Evolutionary conservation across 2,113 vertebrate species (phyloP).

Genomic region (Myotis lucifugus): DNA sequence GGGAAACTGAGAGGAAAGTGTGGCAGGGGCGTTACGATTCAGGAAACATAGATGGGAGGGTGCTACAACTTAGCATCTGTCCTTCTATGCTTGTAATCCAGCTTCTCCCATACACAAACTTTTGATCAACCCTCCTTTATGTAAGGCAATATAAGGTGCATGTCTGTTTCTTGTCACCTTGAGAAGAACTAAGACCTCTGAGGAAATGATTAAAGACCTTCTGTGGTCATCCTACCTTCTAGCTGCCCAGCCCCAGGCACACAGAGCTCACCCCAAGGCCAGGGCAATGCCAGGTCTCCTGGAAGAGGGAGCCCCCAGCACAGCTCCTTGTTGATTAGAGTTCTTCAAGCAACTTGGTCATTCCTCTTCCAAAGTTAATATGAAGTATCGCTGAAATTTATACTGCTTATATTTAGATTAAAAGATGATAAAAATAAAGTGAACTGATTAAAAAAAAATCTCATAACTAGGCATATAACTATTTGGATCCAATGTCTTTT

Average conservation of each 20-base stretch:
- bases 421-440: not conserved
- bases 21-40: not conserved
- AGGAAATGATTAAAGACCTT: constrained; percentile 69
- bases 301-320: constrained; percentile 21
- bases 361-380: not conserved
- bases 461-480: not conserved
- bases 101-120: constrained; percentile 43
- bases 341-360: not conserved
- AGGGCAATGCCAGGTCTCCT: not conserved
- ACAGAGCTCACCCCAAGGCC: not conserved
- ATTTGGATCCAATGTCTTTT: not conserved
- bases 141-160: constrained; percentile 59
- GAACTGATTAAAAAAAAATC: not conserved
- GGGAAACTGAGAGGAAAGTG: not conserved
- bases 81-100: constrained; percentile 51
- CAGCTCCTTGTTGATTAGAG: not conserved
- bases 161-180: constrained; percentile 72
- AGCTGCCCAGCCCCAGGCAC: not conserved
- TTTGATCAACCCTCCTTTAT: constrained; percentile 63
- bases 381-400: not conserved
- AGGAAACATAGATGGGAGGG: not conserved
- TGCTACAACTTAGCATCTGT: not conserved
- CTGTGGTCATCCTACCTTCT: not conserved
- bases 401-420: not conserved
- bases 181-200: constrained; percentile 70